Conservation (phyloP, 2,797 vertebrate species). For the Pseudochirops corinnae region DNA sequence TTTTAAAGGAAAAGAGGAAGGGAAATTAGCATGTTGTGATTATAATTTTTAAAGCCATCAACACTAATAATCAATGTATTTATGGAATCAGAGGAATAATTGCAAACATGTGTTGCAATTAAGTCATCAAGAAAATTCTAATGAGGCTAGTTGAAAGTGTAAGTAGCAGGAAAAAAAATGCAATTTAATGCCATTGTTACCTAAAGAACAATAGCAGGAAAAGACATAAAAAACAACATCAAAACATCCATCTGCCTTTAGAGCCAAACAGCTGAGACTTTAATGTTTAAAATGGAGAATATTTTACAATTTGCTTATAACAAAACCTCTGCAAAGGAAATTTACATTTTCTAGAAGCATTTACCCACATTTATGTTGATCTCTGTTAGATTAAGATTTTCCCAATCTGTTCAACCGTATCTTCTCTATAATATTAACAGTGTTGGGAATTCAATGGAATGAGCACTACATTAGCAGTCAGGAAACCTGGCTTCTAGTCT, state of each 20-base stretch:
- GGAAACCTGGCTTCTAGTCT: not conserved
- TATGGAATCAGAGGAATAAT: slow-evolving; percentile 28
- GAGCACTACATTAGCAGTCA: not conserved
- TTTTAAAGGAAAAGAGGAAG: slow-evolving; percentile 37
- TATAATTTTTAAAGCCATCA: slow-evolving; percentile 52
- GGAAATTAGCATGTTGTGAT: not conserved
- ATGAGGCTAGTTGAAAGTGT: slow-evolving; percentile 24
- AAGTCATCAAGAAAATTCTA: slow-evolving; percentile 28
- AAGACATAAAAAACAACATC: not conserved
- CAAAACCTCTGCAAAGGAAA: not conserved
- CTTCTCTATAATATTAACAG: not conserved
- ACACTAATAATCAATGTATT: slow-evolving; percentile 34
- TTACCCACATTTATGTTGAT: not conserved
- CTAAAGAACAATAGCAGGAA: slow-evolving; percentile 47
- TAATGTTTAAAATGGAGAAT: slow-evolving; percentile 23
- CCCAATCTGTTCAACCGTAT: not conserved
- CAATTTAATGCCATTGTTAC: slow-evolving; percentile 18
- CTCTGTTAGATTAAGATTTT: not conserved
- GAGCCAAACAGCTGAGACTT: not conserved
- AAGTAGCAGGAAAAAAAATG: not conserved
- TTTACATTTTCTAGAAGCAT: not conserved
- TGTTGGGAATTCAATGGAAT: not conserved
- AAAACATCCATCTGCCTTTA: slow-evolving; percentile 27
- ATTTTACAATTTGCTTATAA: not conserved
- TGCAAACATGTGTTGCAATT: slow-evolving; percentile 54